Base-by-base conservation (phyloP, 2,888 invertebrate genomes). In the Phrixothrix hirtus region DNA sequence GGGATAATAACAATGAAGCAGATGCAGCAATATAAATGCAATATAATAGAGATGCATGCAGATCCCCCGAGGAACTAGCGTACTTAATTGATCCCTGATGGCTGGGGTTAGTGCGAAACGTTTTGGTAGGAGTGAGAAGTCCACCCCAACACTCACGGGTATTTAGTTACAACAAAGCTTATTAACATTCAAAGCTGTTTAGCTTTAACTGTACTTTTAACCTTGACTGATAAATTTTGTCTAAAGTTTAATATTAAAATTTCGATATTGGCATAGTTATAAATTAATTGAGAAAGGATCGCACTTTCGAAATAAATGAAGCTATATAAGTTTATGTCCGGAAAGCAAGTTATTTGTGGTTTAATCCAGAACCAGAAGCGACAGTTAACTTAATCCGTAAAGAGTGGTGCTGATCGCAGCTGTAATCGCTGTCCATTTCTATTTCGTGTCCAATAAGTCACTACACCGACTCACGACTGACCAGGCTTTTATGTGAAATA, bases 1-100 rank as follows among this genome's bases (percentile, higher is more conserved):
- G 54, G 54, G 49, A 53, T 31, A 48, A 55, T 55, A 55, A 55
- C 55, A 55, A 55, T 55, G 42, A 55, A 56, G 56, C 60, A 60
- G 60, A 58, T 60, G 60, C 55, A 50, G 49, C 55, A 47, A 42
- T 37, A 46, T 46, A 52, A 57, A 53, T 43, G 55, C 52, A 51
- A 43, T 56, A 56, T 51, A 60, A 58, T 57, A 47, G 58, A 56
- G 57, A 45, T 49, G 57, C 51, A 46, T 37, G 31, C 46, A 48
- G 55, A 55, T 57, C 49, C 59, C 54, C 51, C 43, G 34, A 46
- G 48, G 53, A 50, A 45, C 41, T 55, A 51, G 58, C 56, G 47
- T 50, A 51, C 60, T 73, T 73, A 73, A 73, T 74, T 72, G 72
- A 73, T 74, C 74, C 73, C 74, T 59, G 71, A 72, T 72, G 74